These are phyloP conservation scores for Anguilla rostrata DNA, from an alignment of 2,113 vertebrate genomes.

Conservation along the genomic window DNA sequence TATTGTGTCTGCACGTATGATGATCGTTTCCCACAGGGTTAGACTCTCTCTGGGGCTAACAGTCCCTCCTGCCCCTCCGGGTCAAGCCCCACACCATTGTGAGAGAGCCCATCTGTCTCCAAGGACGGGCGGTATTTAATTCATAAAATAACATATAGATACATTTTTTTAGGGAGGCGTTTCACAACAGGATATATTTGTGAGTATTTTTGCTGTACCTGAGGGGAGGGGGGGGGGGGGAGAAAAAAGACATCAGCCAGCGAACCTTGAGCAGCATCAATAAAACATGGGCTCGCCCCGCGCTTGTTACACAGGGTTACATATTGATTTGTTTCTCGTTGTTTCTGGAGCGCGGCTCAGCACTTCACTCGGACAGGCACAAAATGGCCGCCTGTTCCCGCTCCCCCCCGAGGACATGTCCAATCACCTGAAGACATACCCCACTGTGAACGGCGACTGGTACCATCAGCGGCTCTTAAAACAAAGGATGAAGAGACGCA, in stretches of 20 bases:
- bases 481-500: background rate
- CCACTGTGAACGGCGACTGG: background rate
- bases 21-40: too few species aligned
- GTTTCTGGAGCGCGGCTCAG: background rate
- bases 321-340: conserved; percentile 42
- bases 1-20: too few species aligned
- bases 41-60: background rate
- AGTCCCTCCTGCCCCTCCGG: background rate
- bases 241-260: background rate
- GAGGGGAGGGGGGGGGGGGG: too few species aligned
- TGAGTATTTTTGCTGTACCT: too few species aligned
- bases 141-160: too few species aligned
- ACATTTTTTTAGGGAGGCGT: too few species aligned
- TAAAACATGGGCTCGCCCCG: background rate
- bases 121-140: too few species aligned
- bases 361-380: background rate
- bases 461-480: background rate
- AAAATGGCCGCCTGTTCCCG: background rate
- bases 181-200: too few species aligned
- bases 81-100: background rate
- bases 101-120: too few species aligned
- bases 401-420: background rate
- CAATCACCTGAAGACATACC: background rate
- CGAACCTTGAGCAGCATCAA: background rate
- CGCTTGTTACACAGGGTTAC: conserved; percentile 29